Percentiles rank a stretch among this genome's conserved stretches.
phyloP scores from a whole-genome alignment of 2,888 invertebrate species.

The Alloscopus bannaensis region DNA sequence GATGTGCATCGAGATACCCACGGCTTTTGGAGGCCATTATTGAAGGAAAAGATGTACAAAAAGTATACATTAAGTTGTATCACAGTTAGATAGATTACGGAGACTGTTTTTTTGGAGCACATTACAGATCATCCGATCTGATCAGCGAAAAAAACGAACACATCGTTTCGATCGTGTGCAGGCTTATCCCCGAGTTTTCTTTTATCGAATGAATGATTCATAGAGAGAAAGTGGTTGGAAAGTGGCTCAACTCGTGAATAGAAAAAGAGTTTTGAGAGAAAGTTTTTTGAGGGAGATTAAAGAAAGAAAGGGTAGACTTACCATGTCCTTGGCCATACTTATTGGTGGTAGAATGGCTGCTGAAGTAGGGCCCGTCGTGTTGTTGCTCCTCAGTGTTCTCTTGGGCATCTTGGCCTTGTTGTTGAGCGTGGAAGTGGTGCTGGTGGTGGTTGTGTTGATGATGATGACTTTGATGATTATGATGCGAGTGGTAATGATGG shows the following conservation, averaged over 20 bases:
- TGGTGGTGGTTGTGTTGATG: conserved; percentile 54
- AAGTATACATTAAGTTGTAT: background rate
- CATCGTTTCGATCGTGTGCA: background rate
- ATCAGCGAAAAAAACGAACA: background rate
- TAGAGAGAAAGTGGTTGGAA: too few species aligned
- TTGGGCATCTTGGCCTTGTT: conserved; percentile 1
- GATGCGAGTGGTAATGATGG: conserved; percentile 36
- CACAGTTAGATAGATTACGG: conserved; percentile 6
- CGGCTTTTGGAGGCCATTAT: background rate
- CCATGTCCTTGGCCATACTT: conserved; percentile 49
- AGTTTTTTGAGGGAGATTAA: conserved; percentile 2
- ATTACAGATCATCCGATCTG: too few species aligned
- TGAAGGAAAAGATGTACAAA: background rate
- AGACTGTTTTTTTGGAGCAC: too few species aligned
- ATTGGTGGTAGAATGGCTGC: conserved; percentile 43
- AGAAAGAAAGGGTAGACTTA: conserved; percentile 20
- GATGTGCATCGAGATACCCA: background rate
- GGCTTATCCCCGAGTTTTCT: background rate
- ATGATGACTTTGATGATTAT: conserved; percentile 47
- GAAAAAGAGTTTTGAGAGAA: too few species aligned
- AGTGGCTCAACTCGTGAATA: background rate
- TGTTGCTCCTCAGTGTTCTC: conserved; percentile 37
- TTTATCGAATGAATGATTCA: conserved; percentile 48
- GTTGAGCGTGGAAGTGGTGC: conserved; percentile 12
- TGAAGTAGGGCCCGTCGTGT: conserved; percentile 37